Percentiles rank a stretch among this genome's conserved stretches.
Conservation (phyloP, 2,797 vertebrate species). For the Phataginus tetradactyla region DNA sequence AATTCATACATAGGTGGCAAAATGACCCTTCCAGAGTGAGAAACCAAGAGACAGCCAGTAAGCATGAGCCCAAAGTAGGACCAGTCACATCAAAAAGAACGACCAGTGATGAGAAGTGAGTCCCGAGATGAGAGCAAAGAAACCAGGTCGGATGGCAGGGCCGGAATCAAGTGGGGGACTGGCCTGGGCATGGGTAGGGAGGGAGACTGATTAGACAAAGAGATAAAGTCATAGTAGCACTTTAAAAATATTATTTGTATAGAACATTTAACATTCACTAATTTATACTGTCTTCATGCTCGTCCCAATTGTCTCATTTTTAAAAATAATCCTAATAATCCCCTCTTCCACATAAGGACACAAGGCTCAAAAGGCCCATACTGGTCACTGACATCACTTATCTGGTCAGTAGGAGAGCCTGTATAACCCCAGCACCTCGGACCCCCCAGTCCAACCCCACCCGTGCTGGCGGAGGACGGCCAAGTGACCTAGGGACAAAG, state of each 20-base stretch:
- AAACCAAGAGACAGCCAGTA: not conserved
- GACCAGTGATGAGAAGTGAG: too few relatives aligned
- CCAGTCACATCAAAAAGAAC: not conserved
- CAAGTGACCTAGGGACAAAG: fast-evolving
- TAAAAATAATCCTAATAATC: not conserved
- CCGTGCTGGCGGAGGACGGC: not conserved
- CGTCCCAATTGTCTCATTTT: not conserved
- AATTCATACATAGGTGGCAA: not conserved
- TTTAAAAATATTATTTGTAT: not conserved
- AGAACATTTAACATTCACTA: not conserved
- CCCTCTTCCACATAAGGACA: not conserved
- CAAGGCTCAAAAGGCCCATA: not conserved
- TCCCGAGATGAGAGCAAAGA: not conserved
- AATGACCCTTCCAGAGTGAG: not conserved
- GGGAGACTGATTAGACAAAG: not conserved
- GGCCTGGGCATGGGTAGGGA: not conserved
- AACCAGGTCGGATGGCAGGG: too few relatives aligned
- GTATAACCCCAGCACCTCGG: not conserved
- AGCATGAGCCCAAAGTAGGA: not conserved
- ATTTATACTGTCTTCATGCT: not conserved
- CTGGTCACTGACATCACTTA: not conserved
- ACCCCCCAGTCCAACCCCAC: not conserved
- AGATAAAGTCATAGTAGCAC: not conserved
- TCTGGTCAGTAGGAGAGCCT: not conserved
- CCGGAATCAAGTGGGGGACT: not conserved